A percentile compares a stretch with the other conserved stretches of the same genome.
Conservation (phyloP, 2,888 invertebrate species). For the Orthosia gothica region DNA sequence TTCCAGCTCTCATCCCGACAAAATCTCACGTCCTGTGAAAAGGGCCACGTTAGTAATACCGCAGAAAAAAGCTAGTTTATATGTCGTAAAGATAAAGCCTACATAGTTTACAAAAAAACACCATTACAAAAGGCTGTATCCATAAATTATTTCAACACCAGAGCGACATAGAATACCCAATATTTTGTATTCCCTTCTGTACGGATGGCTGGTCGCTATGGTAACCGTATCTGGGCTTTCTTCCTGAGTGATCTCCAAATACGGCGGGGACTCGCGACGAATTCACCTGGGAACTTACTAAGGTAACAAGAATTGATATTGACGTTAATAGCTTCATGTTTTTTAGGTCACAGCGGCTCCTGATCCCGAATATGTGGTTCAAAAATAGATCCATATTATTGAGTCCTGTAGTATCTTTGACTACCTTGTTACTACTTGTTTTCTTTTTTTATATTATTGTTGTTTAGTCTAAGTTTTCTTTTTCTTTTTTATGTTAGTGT, state of each 20-base stretch:
- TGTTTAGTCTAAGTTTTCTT: too few species aligned
- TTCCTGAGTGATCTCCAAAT: slow-evolving; percentile 82
- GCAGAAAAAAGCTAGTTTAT: too few species aligned
- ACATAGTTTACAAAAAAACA: not conserved
- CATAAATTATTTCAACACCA: slow-evolving; percentile 38
- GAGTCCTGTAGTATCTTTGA: too few species aligned
- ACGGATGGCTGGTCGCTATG: slow-evolving; percentile 74
- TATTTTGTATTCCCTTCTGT: slow-evolving; percentile 53
- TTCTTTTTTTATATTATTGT: too few species aligned
- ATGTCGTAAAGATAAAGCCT: too few species aligned
- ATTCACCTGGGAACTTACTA: slow-evolving; percentile 49
- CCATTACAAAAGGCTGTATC: not conserved
- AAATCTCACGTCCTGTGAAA: too few species aligned
- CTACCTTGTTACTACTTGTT: too few species aligned
- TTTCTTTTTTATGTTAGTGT: too few species aligned
- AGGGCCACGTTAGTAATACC: accelerated
- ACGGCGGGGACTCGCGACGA: slow-evolving; percentile 27
- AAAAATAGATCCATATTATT: not conserved
- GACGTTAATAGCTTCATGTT: not conserved
- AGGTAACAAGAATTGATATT: slow-evolving; percentile 21
- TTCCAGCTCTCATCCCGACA: too few species aligned
- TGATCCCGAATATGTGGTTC: not conserved
- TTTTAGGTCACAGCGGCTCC: not conserved
- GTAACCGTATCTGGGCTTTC: slow-evolving; percentile 85
- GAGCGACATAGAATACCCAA: slow-evolving; percentile 30